Evolutionary conservation across 2,113 vertebrate genomes (phyloP), one percentile per base, ranked within the genome.

Genomic region (Saccopteryx leptura): DNA sequence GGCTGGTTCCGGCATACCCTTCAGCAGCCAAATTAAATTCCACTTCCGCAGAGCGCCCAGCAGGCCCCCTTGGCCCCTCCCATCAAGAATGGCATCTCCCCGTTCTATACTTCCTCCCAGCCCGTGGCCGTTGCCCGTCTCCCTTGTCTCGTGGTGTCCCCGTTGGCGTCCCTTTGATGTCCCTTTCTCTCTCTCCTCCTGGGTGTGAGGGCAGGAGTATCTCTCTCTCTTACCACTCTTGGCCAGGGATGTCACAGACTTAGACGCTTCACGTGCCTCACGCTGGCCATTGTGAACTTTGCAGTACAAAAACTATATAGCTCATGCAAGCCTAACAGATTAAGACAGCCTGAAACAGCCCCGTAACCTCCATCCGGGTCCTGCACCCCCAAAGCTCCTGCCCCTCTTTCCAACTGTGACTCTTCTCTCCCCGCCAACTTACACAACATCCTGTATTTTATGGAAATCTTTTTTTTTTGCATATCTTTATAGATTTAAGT

Each of bases 261-360:
- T 0, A 0, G 2, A 4, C 31, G 2, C 11, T 0, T 0, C 17
- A 5, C 54, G 0, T 0, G 4, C 23, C n/a, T 14, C 2, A 4
- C 31, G 7, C 9, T 13, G 14, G 60, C 74, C 21, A 0, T 4
- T 9, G 12, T 8, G 11, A 54, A 13, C 31, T 21, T 19, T 0
- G 0, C 3, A 1, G 1, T 0, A 4, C 6, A 1, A 2, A 48
- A 23, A 2, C 61, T 26, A 0, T 39, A 9, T 3, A 5, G 0
- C 0, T 10, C 17, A 0, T 11, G 26, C 13, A 13, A 31, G 8
- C 54, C 17, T 23, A 2, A 0, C 23, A n/a, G 26, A 4, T 48
- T 10, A 4, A 1, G 0, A n/a, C 13, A 13, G 13, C 28, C 15
- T 1, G 71, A 46, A 17, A 17, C 46, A 33, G 52, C 2, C 58